A percentile compares a stretch with the other conserved stretches of the same genome.
phyloP scores from a whole-genome alignment of 2,888 invertebrate genomes.

The Lithophane leautieri region DNA sequence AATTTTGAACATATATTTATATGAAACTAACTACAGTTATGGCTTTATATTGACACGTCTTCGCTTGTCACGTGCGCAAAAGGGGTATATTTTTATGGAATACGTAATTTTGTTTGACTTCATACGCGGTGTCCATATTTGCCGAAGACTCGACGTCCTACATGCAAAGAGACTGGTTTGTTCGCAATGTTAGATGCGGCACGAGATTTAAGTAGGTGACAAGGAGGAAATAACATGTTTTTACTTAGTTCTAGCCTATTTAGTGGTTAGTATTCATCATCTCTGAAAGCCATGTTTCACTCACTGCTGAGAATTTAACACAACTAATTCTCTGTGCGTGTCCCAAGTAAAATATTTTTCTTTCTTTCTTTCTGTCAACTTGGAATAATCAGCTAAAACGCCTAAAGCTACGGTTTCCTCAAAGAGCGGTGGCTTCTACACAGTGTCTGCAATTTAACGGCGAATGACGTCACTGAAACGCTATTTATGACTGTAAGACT shows the following conservation, averaged over 20 bases:
- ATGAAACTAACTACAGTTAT: conserved; percentile 68
- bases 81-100: conserved; percentile 90
- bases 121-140: conserved; percentile 90
- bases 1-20: conserved; percentile 49
- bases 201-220: conserved; percentile 32
- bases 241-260: not conserved
- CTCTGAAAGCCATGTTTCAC: not conserved
- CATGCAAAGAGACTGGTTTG: conserved; percentile 83
- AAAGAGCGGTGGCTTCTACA: too few relatives aligned
- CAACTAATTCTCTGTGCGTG: not conserved
- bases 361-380: too few relatives aligned
- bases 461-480: too few relatives aligned
- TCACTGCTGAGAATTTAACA: not conserved
- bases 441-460: too few relatives aligned
- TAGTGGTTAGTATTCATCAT: not conserved
- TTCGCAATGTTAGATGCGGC: conserved; percentile 71
- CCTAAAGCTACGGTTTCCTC: not conserved
- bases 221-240: too few relatives aligned
- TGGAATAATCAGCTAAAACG: not conserved
- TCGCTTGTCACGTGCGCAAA: conserved; percentile 84
- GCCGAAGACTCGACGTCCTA: conserved; percentile 88
- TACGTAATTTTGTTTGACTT: conserved; percentile 90
- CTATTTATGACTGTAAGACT: too few relatives aligned
- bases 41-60: conserved; percentile 71
- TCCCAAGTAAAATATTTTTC: too few relatives aligned